A percentile compares a stretch with the other conserved stretches of the same genome.
These are phyloP conservation scores for Notoglanidium macrostoma DNA, from an alignment of 2,797 vertebrate genomes.

Conservation along the genomic window DNA sequence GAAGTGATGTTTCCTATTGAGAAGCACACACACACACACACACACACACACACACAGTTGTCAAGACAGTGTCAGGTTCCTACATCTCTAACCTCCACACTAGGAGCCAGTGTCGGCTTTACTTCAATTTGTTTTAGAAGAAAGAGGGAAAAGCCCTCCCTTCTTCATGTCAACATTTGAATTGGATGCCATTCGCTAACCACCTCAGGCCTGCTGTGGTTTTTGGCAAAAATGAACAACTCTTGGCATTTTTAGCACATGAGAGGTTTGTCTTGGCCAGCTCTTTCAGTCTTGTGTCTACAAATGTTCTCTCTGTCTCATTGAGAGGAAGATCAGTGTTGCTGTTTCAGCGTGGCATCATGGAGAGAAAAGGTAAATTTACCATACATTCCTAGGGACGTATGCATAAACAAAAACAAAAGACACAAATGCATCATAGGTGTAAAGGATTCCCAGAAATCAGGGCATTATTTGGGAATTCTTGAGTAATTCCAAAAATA, in stretches of 20 bases:
- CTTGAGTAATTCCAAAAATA: background rate
- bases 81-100: constrained; percentile 38
- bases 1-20: constrained; percentile 35
- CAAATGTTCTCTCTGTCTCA: constrained; percentile 61
- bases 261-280: constrained; percentile 59
- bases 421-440: constrained; percentile 32
- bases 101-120: constrained; percentile 49
- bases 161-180: constrained; percentile 59
- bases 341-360: constrained; percentile 45
- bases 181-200: constrained; percentile 54
- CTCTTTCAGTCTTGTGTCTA: constrained; percentile 55
- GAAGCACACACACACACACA: background rate
- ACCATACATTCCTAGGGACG: constrained; percentile 41
- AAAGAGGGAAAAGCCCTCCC: constrained; percentile 28
- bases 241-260: constrained; percentile 62
- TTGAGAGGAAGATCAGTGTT: constrained; percentile 57
- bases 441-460: constrained; percentile 38
- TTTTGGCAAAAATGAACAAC: constrained; percentile 54
- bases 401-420: constrained; percentile 46
- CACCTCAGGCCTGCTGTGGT: constrained; percentile 59
- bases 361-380: constrained; percentile 49
- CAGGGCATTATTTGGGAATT: constrained; percentile 3
- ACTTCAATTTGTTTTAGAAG: constrained; percentile 44
- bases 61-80: constrained; percentile 35
- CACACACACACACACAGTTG: constrained; percentile 33